Evolutionary conservation across 35 echinoderm and acorn worm genomes (phyloP), one percentile per base, ranked within the genome.

Genomic region (Hemicentrotus pulcherrimus): DNA sequence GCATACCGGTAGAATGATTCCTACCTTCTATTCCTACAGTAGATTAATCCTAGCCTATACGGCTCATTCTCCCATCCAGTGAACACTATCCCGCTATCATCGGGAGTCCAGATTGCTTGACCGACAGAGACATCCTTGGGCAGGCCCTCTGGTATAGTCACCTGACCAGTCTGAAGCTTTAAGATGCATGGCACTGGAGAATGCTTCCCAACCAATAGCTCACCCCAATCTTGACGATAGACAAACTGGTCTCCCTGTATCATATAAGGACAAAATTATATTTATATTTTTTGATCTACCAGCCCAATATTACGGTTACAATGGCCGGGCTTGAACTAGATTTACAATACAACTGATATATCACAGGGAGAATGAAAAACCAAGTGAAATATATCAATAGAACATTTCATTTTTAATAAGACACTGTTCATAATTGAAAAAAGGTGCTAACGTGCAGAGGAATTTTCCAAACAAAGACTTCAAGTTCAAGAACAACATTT

Each of bases 201-300:
- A 94, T 95, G 95, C 59, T 95, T 96, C 31, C 96, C 94, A 22
- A 96, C 94, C 0, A 99, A 96, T 30, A 93, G 95, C 60, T 99
- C 98, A 46, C 98, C 98, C 98, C 98, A 99, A 32, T 97, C 95
- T 58, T 99, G 96, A 60, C 86, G 96, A 95, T 96, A 94, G 2
- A 97, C 59, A 96, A 95, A 96, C 94, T 97, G 94, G 47, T 97
- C 96, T 88, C 98, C 98, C 98, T 99, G 60, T 18, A 35, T 3
- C 65, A 22, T 5, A 70, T 18, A 78, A 28, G 28, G 19, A 8
- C 19, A n/a, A 28, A 55, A 55, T 55, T 41, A 41, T 41, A 41
- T 41, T 41, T 41, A 41, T 41, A 41, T 41, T 41, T 41, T 41
- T 41, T 41, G 35, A 41, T 3, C 3, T 41, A 3, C 35, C 35